Evolutionary conservation across 2,113 vertebrate genomes (phyloP), one percentile per base, ranked within the genome.

Genomic region (Dermatemys mawii): DNA sequence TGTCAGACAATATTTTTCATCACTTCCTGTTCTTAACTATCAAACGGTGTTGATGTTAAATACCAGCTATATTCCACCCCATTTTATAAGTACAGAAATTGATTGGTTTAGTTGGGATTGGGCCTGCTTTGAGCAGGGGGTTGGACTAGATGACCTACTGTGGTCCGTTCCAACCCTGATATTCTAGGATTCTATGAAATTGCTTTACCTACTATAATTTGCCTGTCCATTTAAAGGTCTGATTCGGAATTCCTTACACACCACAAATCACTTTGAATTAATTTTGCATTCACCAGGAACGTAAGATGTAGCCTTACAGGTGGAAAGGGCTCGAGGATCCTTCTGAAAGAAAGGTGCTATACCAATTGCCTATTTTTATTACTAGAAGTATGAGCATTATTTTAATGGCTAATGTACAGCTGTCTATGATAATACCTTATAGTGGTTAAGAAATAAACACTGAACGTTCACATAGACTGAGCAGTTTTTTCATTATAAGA

Each of bases 381-480:
- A 67, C 63, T 67, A 67, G 49, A 84, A 57, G 57, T 4, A 16
- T 1, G 5, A 5, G 50, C 1, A 14, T 4, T 0, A 4, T 44
- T 88, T 86, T 76, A 60, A 53, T 24, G 84, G 70, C 50, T 35
- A 83, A 78, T 3, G 83, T 21, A 51, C 11, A 35, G 93, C 26
- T 0, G 83, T 4, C 24, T 86, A 2, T 6, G 49, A 73, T 12
- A 11, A 78, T 12, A 11, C 12, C 29, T 57, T 38, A 44, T 8
- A 92, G 88, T 4, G 41, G 73, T 44, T 76, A 29, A 88, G 88
- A 90, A 81, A 8, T 9, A 7, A 6, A 3, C 24, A 12, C 12
- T 22, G 32, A 1, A 89, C 60, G 57, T 55, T 3, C 13, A 82
- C 27, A 11, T 29, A 3, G 21, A 84, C 89, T 84, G 29, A 10